Evolutionary conservation across 2,797 vertebrate species (phyloP).

Genomic region (Coluber constrictor): DNA sequence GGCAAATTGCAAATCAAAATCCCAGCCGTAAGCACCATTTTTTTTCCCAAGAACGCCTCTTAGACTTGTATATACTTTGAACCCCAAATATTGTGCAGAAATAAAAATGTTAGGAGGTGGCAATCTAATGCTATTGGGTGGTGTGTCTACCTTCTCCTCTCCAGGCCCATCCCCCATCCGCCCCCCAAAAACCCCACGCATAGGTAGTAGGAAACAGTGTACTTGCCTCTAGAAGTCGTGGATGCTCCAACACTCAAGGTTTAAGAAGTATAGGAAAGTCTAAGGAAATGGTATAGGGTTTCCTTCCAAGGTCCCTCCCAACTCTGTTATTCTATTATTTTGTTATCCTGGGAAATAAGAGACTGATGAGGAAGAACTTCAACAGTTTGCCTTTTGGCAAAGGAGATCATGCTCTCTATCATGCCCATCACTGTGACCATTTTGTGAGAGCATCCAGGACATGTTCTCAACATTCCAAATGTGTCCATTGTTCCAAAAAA

Average conservation of each 20-base stretch:
- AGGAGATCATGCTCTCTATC: neutral
- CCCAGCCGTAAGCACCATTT: neutral
- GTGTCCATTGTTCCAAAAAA: neutral
- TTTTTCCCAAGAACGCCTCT: neutral
- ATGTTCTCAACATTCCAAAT: neutral
- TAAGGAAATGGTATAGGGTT: neutral
- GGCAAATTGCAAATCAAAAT: neutral
- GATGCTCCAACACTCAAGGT: neutral
- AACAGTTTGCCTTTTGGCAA: neutral
- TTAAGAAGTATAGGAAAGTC: neutral
- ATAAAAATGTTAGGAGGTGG: neutral
- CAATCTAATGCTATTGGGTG: neutral
- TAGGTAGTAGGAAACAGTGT: neutral
- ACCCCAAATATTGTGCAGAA: neutral
- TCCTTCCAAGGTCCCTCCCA: neutral
- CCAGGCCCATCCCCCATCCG: neutral
- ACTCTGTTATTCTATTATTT: neutral
- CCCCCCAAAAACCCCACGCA: neutral
- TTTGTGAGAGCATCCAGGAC: neutral
- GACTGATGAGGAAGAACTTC: neutral
- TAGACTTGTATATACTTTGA: neutral
- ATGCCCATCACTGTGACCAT: neutral
- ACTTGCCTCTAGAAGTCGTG: neutral
- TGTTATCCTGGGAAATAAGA: neutral
- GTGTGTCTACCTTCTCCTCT: neutral